Percentiles rank a stretch among this genome's conserved stretches.
These are phyloP conservation scores for Zaprionus davidi DNA, from an alignment of 1,140 invertebrate species.

Conservation along the genomic window DNA sequence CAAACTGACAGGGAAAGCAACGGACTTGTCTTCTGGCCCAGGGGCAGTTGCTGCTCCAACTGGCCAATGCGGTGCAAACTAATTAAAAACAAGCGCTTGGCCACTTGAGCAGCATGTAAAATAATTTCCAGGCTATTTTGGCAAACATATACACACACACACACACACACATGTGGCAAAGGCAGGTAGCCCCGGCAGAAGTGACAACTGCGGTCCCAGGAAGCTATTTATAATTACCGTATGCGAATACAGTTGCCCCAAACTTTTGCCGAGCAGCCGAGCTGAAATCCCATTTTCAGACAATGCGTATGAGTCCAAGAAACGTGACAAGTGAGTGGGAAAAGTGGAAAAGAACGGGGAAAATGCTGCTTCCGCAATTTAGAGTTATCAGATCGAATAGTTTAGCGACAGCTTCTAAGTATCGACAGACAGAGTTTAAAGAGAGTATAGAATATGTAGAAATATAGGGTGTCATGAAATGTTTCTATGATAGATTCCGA, in stretches of 20 bases:
- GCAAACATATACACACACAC: constrained; percentile 8
- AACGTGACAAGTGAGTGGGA: neutral
- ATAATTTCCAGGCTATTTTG: constrained; percentile 41
- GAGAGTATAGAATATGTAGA: no score
- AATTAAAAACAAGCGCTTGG: constrained; percentile 54
- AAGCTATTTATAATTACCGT: constrained; percentile 55
- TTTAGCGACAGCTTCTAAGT: no score
- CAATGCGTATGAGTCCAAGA: neutral
- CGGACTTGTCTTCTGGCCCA: neutral
- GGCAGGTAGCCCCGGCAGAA: constrained; percentile 4
- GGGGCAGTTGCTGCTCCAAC: neutral
- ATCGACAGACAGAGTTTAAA: no score
- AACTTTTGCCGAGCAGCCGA: constrained; percentile 36
- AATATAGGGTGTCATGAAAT: no score
- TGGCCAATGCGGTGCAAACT: constrained; percentile 43
- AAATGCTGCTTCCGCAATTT: neutral
- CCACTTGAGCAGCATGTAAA: constrained; percentile 55
- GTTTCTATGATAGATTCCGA: no score
- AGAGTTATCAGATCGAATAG: no score
- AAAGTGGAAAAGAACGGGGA: neutral
- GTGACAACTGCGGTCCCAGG: constrained; percentile 36
- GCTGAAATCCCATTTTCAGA: constrained; percentile 37
- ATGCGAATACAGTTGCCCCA: constrained; percentile 35
- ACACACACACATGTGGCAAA: constrained; percentile 2
- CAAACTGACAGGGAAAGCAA: neutral